These are phyloP conservation scores for Clarias gariepinus DNA, from an alignment of 2,113 vertebrate genomes.

Conservation along the genomic window DNA sequence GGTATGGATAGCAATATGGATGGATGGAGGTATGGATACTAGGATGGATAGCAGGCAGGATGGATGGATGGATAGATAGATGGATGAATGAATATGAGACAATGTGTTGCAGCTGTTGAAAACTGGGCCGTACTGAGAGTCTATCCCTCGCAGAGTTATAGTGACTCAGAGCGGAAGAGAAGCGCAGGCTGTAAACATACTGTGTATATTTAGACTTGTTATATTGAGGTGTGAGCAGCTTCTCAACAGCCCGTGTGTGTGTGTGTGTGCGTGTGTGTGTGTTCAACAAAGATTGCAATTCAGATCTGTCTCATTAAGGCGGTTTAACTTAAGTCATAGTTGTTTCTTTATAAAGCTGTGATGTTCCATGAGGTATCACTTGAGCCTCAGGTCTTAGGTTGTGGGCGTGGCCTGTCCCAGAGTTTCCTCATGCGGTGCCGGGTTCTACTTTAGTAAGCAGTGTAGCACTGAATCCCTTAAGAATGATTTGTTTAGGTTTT, in stretches of 20 bases:
- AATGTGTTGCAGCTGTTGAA: background rate
- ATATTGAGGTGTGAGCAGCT: background rate
- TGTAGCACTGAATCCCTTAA: too few relatives aligned
- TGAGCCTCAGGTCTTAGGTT: too few relatives aligned
- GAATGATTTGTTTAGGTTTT: too few relatives aligned
- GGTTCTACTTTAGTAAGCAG: too few relatives aligned
- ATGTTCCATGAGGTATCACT: too few relatives aligned
- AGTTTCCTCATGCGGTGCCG: too few relatives aligned
- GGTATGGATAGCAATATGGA: too few relatives aligned
- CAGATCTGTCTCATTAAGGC: background rate
- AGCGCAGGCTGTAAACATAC: background rate
- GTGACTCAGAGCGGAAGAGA: conserved; percentile 1
- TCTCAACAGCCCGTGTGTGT: conserved; percentile 11
- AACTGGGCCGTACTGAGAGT: background rate
- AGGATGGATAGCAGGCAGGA: too few relatives aligned
- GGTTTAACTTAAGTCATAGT: background rate
- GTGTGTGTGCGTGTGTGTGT: conserved; percentile 3
- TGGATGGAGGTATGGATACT: too few relatives aligned
- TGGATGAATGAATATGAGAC: too few relatives aligned
- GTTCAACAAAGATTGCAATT: background rate
- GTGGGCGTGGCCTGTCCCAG: too few relatives aligned
- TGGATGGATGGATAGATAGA: too few relatives aligned
- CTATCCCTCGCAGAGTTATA: background rate
- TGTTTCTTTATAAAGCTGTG: background rate
- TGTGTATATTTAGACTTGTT: conserved; percentile 28